Evolutionary conservation across 1,140 invertebrate species (phyloP).

Genomic region (Drosophila cardini): DNA sequence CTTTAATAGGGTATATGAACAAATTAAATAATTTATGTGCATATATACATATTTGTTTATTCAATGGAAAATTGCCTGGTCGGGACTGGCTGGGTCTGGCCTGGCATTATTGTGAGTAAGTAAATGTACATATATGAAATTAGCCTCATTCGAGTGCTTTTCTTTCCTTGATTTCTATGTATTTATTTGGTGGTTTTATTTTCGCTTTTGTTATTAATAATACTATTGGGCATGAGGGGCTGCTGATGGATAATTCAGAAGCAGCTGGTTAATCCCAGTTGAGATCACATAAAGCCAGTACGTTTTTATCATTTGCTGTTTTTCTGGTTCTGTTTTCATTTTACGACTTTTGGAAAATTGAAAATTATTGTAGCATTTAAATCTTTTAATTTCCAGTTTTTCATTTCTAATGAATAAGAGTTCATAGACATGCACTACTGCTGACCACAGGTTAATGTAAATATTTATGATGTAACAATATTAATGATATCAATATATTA

Average conservation of each 20-base stretch:
- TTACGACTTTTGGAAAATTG: neutral
- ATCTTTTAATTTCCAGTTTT: slow-evolving; percentile 1
- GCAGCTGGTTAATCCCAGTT: slow-evolving; percentile 17
- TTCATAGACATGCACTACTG: neutral
- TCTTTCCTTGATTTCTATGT: slow-evolving; percentile 27
- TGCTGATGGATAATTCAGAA: slow-evolving; percentile 4
- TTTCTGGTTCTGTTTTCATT: neutral
- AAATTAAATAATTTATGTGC: neutral
- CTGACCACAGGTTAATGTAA: neutral
- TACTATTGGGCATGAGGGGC: neutral
- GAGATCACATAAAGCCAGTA: neutral
- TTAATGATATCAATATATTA: too few relatives aligned
- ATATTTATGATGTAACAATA: neutral
- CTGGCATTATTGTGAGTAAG: neutral
- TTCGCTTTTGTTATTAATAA: neutral
- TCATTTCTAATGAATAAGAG: slow-evolving; percentile 9
- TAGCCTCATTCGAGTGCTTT: slow-evolving; percentile 22
- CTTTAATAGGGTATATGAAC: neutral
- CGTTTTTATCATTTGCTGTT: too few relatives aligned
- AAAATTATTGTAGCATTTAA: slow-evolving; percentile 1
- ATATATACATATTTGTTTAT: slow-evolving; percentile 12
- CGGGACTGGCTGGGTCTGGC: too few relatives aligned
- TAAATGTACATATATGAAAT: slow-evolving; percentile 6
- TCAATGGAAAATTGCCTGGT: slow-evolving; percentile 12
- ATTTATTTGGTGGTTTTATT: slow-evolving; percentile 10